phyloP scores from a whole-genome alignment of 2,113 vertebrate species.

The Dromas ardeola region DNA sequence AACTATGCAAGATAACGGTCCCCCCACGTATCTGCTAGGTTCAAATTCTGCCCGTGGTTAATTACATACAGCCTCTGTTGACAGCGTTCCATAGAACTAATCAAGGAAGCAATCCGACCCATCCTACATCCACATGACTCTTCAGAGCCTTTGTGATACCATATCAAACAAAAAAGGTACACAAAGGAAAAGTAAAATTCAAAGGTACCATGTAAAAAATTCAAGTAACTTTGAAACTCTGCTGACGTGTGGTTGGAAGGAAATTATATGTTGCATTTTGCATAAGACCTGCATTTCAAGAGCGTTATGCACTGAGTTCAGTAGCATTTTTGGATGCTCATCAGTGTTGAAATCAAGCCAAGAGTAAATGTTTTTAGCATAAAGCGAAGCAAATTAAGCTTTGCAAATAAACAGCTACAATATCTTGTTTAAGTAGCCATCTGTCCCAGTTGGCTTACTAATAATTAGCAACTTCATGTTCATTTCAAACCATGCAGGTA shows the following conservation, averaged over 20 bases:
- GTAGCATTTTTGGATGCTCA: not conserved
- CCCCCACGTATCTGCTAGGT: not conserved
- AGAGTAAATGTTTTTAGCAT: slow-evolving; percentile 2
- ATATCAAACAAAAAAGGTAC: not conserved
- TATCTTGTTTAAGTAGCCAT: not conserved
- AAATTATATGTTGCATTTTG: not conserved
- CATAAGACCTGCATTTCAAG: not conserved
- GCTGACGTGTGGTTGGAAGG: not conserved
- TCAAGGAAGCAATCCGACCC: not conserved
- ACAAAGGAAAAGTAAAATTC: not conserved
- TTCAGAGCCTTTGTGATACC: not conserved
- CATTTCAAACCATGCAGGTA: slow-evolving; percentile 24
- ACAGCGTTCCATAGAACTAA: not conserved
- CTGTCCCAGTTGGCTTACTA: not conserved
- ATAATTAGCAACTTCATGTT: not conserved
- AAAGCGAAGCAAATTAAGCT: slow-evolving; percentile 23
- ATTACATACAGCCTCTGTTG: not conserved
- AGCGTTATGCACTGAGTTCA: not conserved
- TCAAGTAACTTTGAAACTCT: not conserved
- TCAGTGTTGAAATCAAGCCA: slow-evolving; percentile 1
- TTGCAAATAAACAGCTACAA: slow-evolving; percentile 12
- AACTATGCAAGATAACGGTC: not conserved
- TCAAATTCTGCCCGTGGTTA: not conserved
- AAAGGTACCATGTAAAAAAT: not conserved
- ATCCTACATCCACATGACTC: not conserved